Conservation (phyloP, 2,888 invertebrate species). For the Ophion obscuratus region DNA sequence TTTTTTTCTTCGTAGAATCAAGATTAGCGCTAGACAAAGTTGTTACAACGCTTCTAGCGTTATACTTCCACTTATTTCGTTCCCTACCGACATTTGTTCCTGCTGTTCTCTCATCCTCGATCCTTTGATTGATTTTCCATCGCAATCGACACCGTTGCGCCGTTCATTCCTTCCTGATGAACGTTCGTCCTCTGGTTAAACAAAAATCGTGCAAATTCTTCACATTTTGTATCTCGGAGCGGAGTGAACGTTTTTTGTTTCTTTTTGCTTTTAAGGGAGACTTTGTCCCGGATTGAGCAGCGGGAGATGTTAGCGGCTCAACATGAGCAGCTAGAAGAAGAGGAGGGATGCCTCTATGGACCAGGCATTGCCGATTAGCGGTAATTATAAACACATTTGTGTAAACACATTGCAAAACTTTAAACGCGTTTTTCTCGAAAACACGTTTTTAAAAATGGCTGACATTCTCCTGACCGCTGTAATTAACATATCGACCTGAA, state of each 20-base stretch:
- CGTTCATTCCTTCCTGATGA: conserved; percentile 93
- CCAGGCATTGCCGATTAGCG: no score
- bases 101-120: conserved; percentile 55
- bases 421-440: no score
- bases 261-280: no score
- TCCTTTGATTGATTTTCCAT: conserved; percentile 72
- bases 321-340: no score
- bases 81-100: conserved; percentile 44
- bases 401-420: no score
- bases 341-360: no score
- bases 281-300: no score
- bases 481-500: no score
- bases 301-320: no score
- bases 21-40: conserved; percentile 63
- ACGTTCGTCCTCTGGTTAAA: conserved; percentile 92
- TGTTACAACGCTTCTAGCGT: conserved; percentile 61
- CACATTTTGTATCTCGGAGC: not conserved
- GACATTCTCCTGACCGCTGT: no score
- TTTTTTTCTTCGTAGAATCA: conserved; percentile 51
- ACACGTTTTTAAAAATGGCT: no score
- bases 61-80: conserved; percentile 51
- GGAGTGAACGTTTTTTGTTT: not conserved
- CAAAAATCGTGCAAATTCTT: conserved; percentile 56
- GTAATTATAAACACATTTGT: no score
- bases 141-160: conserved; percentile 78